A percentile compares a stretch with the other conserved stretches of the same genome.
These are phyloP conservation scores for Heliconius charithonia DNA, from an alignment of 2,888 invertebrate species.

Conservation along the genomic window DNA sequence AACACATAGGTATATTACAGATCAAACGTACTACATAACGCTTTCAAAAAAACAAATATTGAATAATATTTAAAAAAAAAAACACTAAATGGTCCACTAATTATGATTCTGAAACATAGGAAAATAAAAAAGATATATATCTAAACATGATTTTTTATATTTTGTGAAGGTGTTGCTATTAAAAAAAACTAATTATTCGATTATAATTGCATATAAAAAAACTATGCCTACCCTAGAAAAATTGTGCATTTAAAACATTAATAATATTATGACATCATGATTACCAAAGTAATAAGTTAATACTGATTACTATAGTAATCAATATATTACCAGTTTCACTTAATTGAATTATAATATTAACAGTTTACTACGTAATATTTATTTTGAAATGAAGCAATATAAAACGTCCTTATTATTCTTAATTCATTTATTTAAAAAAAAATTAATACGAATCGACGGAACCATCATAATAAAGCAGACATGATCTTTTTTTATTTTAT, in stretches of 20 bases:
- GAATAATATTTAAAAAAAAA: background rate
- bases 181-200: background rate
- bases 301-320: background rate
- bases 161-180: background rate
- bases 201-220: background rate
- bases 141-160: background rate
- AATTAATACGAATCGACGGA: conserved; percentile 1
- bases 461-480: background rate
- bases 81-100: background rate
- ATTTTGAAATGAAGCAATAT: background rate
- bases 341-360: background rate
- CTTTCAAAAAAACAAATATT: background rate
- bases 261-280: background rate
- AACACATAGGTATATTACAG: background rate
- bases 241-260: conserved; percentile 2
- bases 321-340: background rate
- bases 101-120: background rate
- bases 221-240: background rate
- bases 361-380: background rate
- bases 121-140: background rate
- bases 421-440: background rate
- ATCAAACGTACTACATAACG: background rate
- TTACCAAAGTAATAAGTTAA: background rate
- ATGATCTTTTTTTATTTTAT: background rate
- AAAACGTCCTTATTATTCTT: background rate